Evolutionary conservation across 1,140 invertebrate species (phyloP), one percentile per base, ranked within the genome.

Genomic region (Cylas formicarius): DNA sequence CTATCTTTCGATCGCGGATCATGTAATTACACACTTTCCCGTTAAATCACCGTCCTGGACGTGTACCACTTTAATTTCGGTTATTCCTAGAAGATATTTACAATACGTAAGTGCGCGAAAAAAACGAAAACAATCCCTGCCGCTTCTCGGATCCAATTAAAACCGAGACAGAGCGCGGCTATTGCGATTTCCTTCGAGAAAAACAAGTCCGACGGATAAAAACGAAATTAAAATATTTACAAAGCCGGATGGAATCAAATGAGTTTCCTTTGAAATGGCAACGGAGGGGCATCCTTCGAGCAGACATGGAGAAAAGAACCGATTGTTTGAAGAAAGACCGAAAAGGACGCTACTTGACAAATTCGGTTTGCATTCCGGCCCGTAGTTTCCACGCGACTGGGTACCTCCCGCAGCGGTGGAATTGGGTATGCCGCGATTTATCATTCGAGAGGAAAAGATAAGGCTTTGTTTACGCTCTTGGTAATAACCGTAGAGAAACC

Each of bases 361-460:
- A 60, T 60, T 60, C 50, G 50, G 58, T 58, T 60, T 60, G 56
- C 58, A 58, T 60, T 60, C 58, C 56, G 48, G 48, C 43, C 50
- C 55, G 58, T 36, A 52, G 51, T 57, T 60, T 60, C 48, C 56
- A 49, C 58, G 55, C 48, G 57, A 55, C 35, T 54, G 40, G 40
- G 38, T 37, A 48, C 47, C 40, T 20, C 29, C 49, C 45, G 44
- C 46, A 52, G 41, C 16, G 32, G 10, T 9, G 14, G 22, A 19
- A 10, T 10, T 18, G 29, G 46, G 32, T 26, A 21, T 11, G 27
- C 22, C 16, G 36, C 40, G 44, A 54, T 54, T 50, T 54, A 54
- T 54, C 44, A 50, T 50, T 47, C 37, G 13, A 38, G 40, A 44
- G 35, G 23, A n/a, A n/a, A n/a, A n/a, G n/a, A n/a, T n/a, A n/a